Evolutionary conservation across 2,113 vertebrate genomes (phyloP), one percentile per base, ranked within the genome.

Genomic region (Acinonyx jubatus): DNA sequence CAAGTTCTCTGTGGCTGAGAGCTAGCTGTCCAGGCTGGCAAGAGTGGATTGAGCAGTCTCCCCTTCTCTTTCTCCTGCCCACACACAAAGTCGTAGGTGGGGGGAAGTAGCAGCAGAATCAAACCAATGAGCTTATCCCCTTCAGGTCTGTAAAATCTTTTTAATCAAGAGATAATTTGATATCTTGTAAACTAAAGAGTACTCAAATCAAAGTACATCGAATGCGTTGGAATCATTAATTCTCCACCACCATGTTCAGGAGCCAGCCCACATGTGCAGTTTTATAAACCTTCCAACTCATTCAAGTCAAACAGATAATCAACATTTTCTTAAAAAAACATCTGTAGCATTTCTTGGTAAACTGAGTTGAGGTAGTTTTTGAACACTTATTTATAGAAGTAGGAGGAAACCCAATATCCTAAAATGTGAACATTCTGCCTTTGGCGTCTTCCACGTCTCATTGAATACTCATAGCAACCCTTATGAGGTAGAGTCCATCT

Each of bases 111-210:
- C 48, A 84, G 57, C 61, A 88, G 87, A 84, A 69, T 90, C 89
- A 87, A 96, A 52, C 73, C 63, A 90, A 9, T 23, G 57, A 76
- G 21, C 29, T 29, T 69, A 41, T 45, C 10, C 83, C 15, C 36
- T 79, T 88, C 19, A n/a, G 71, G 63, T 25, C 3, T n/a, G 31
- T 45, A 69, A 97, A 71, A 68, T 89, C 41, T 97, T 88, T 96
- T 92, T n/a, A 83, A 86, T 97, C 57, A 92, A 84, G 68, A 96
- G 66, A 92, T 66, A 71, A 96, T 89, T 78, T 94, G 11, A 52
- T 78, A 66, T 76, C n/a, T 89, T 89, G 48, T 23, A 94, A 91
- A 82, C 55, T 69, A 79, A 89, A 97, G 78, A 74, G 52, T 63
- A 69, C 29, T 19, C 78, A 48, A 95, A 73, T 80, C 68, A 91